Evolutionary conservation across 2,797 vertebrate genomes (phyloP), one percentile per base, ranked within the genome.

Genomic region (Gadopsis bispinosus): DNA sequence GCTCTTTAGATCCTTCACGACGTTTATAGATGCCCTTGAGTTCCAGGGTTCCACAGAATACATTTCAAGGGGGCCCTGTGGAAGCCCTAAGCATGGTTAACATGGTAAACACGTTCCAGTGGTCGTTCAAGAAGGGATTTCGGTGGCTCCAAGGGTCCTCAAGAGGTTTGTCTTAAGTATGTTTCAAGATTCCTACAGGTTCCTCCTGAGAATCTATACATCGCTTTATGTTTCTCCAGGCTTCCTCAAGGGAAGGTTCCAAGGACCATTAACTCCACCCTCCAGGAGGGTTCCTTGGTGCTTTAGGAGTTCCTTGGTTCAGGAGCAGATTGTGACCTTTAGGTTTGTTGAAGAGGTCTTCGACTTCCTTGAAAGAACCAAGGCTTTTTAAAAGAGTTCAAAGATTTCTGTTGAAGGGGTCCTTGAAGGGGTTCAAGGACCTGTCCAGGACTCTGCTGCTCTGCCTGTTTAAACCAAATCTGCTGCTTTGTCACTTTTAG

Each of bases 401-500:
- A 41, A 41, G 39, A 41, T 41, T 12, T 41, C 12, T 43, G 41
- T 14, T 35, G 4, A 4, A 11, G 17, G 4, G 5, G 16, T 5
- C 11, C 17, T 20, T 53, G 51, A 43, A 16, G 43, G 43, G 14
- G 43, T 41, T 41, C 39, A 12, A 41, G 12, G 39, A 12, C 0
- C 39, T 10, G 8, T 45, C 13, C 11, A 10, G 12, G 33, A 20
- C 63, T 13, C 19, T 33, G 67, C 67, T 22, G 53, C 22, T 31
- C 11, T 47, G 22, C 22, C 53, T 9, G 19, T 2, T 37, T 26
- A 54, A 69, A 17, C 53, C 53, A 45, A 53, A 51, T 29, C 41
- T 60, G 45, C 31, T 19, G 17, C 7, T 73, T 35, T 47, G 58
- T 69, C 53, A 59, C 64, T 64, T 76, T 43, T 43, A 68, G 73